Evolutionary conservation across 2,888 invertebrate genomes (phyloP).

Genomic region (Drosophila atripex): DNA sequence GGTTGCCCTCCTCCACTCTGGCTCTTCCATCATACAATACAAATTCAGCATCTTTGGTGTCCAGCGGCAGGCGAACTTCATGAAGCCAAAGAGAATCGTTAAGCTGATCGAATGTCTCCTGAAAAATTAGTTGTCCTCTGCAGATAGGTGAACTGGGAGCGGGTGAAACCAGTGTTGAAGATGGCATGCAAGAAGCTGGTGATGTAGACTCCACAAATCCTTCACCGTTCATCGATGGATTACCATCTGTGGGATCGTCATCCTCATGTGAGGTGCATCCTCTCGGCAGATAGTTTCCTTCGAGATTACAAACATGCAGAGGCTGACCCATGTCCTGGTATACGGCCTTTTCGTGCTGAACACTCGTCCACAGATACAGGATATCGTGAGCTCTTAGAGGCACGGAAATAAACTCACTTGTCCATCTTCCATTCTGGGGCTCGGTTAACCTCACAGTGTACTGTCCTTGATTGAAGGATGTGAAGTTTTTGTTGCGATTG

Average conservation of each 20-base stretch:
- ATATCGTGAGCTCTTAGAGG: conserved; percentile 85
- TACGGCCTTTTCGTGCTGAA: conserved; percentile 85
- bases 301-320: conserved; percentile 56
- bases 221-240: conserved; percentile 14
- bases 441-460: conserved; percentile 84
- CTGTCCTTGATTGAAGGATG: conserved; percentile 85
- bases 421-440: conserved; percentile 85
- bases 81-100: conserved; percentile 85
- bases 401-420: conserved; percentile 84
- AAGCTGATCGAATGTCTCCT: conserved; percentile 86
- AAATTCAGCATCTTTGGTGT: conserved; percentile 84
- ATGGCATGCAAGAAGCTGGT: conserved; percentile 27
- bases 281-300: conserved; percentile 40
- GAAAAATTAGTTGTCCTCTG: conserved; percentile 85
- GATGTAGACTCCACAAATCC: neutral
- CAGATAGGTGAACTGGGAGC: conserved; percentile 76
- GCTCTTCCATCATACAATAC: conserved; percentile 81
- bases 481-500: conserved; percentile 86
- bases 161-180: conserved; percentile 50
- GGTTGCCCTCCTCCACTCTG: conserved; percentile 72
- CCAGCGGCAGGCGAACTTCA: conserved; percentile 86
- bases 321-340: conserved; percentile 67
- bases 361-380: conserved; percentile 87
- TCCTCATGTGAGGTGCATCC: conserved; percentile 30
- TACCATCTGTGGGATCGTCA: neutral